Conservation (phyloP, 2,888 invertebrate genomes). For the Sussaba pulchella region DNA sequence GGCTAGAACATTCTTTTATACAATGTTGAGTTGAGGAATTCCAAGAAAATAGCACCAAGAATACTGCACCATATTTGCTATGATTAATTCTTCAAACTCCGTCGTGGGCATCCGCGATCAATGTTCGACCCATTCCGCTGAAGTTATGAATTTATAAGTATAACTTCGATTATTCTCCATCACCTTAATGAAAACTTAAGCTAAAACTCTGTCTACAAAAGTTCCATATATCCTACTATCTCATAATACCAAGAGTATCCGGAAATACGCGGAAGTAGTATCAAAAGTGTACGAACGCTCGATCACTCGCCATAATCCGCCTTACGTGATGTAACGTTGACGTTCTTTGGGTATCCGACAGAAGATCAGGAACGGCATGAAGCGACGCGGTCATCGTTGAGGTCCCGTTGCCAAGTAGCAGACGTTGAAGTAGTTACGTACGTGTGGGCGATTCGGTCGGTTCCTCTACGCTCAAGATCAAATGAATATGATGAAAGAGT, state of each 20-base stretch:
- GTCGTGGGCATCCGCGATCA: no score
- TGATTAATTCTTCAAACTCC: no score
- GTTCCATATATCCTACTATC: background rate
- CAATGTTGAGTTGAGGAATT: no score
- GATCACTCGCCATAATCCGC: background rate
- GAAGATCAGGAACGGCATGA: conserved; percentile 50
- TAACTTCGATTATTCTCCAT: no score
- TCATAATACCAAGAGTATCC: background rate
- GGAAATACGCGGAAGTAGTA: background rate
- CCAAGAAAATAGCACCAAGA: no score
- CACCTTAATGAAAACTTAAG: no score
- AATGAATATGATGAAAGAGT: conserved; percentile 85
- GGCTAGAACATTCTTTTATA: no score
- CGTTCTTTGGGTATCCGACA: conserved; percentile 6
- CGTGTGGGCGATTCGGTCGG: conserved; percentile 54
- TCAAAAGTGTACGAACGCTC: conserved; percentile 9
- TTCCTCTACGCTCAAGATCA: conserved; percentile 78
- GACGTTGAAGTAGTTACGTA: conserved; percentile 38
- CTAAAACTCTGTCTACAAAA: background rate
- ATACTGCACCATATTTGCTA: no score
- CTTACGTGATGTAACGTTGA: conserved; percentile 1
- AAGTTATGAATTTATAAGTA: no score
- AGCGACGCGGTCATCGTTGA: conserved; percentile 54
- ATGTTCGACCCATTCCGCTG: no score
- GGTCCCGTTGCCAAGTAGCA: conserved; percentile 26